Conservation (phyloP, 2,113 vertebrate genomes). For the Leptobrachium ailaonicum region DNA sequence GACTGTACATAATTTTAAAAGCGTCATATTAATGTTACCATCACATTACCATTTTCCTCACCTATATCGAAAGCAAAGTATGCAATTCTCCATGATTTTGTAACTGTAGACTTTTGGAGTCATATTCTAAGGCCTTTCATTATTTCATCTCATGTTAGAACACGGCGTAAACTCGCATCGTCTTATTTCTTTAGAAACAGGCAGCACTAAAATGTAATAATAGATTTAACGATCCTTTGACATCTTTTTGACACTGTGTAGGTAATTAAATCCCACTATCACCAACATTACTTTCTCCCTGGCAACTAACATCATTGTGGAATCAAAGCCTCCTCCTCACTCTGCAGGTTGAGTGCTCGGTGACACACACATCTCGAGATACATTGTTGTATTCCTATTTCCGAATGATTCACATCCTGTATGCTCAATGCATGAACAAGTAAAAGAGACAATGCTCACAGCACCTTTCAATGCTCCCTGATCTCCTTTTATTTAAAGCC, state of each 20-base stretch:
- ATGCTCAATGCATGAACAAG: neutral
- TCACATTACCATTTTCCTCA: no score
- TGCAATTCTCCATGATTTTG: no score
- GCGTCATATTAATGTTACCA: no score
- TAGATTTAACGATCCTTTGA: constrained; percentile 4
- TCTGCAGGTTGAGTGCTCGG: neutral
- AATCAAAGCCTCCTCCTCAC: constrained; percentile 19
- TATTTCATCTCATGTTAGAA: no score
- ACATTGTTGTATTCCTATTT: neutral
- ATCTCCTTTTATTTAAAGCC: no score
- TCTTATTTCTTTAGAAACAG: neutral
- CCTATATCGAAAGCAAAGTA: no score
- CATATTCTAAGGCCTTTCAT: no score
- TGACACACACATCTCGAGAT: neutral
- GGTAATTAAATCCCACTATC: constrained; percentile 34
- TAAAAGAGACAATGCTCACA: no score
- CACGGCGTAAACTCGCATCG: neutral
- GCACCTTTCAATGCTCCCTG: no score
- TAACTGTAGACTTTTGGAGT: no score
- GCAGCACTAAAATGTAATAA: constrained; percentile 18
- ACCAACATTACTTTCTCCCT: constrained; percentile 10
- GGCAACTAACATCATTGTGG: constrained; percentile 8
- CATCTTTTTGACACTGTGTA: constrained; percentile 32
- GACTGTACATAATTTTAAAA: no score
- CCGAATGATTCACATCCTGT: neutral